Conservation (phyloP, 2,113 vertebrate species). For the Orcinus orca region DNA sequence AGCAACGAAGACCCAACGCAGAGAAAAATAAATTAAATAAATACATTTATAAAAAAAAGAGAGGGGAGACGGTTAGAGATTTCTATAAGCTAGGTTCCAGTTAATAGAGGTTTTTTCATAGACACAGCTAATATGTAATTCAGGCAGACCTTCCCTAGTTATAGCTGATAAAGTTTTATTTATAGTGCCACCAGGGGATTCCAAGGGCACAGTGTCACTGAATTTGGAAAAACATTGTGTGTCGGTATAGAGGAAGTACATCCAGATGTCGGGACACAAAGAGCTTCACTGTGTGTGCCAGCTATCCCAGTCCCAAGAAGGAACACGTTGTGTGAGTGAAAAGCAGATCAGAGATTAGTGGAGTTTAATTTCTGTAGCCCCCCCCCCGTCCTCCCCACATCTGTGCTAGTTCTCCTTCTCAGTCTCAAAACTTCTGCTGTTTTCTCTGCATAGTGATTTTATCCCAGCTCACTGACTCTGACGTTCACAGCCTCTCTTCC, state of each 20-base stretch:
- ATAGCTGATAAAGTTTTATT: conserved; percentile 13
- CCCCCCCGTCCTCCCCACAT: fast-evolving
- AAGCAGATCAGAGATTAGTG: neutral
- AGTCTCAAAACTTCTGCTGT: neutral
- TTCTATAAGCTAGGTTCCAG: neutral
- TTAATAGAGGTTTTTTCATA: neutral
- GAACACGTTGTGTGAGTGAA: fast-evolving
- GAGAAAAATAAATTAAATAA: too few relatives aligned
- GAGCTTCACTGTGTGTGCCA: neutral
- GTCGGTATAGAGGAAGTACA: neutral
- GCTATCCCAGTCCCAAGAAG: neutral
- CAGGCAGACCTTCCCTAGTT: neutral
- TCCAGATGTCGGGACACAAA: neutral
- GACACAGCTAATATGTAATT: neutral
- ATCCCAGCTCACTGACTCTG: neutral
- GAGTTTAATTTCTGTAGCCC: neutral
- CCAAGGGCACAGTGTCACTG: neutral
- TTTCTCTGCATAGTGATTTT: neutral
- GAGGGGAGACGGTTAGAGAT: neutral
- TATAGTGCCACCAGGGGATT: neutral
- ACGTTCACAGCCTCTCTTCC: neutral
- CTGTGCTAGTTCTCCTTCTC: neutral
- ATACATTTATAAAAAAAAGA: neutral
- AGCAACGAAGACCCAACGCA: too few relatives aligned
- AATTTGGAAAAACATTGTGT: neutral